A percentile compares a stretch with the other conserved stretches of the same genome.
phyloP scores from a whole-genome alignment of 2,113 vertebrate species.

The Oceanodroma tethys region DNA sequence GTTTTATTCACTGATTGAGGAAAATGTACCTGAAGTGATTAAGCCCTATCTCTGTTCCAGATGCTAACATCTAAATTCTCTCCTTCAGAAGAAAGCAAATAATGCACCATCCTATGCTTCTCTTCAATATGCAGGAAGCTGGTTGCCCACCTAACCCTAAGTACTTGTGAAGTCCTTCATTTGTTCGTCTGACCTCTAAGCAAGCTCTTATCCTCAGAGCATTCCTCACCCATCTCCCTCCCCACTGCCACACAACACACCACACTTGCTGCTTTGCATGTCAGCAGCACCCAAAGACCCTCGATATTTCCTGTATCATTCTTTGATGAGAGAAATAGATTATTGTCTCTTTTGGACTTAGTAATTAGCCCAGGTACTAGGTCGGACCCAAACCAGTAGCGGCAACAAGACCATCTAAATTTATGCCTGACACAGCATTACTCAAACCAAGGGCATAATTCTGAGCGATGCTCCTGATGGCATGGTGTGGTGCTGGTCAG shows the following conservation, averaged over 20 bases:
- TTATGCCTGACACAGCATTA: not conserved
- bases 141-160: not conserved
- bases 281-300: not conserved
- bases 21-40: not conserved
- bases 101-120: not conserved
- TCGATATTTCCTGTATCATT: not conserved
- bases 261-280: not conserved
- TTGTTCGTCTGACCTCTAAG: not conserved
- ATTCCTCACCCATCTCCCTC: not conserved
- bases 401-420: not conserved
- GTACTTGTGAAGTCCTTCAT: not conserved
- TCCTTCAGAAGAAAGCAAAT: not conserved
- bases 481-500: not conserved
- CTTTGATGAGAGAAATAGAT: not conserved
- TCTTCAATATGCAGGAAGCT: not conserved
- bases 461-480: accelerated
- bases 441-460: not conserved
- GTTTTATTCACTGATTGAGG: not conserved
- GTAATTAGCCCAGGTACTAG: not conserved
- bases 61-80: not conserved
- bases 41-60: not conserved
- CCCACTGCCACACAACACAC: not conserved
- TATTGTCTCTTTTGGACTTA: not conserved
- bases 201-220: not conserved
- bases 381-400: not conserved